Conservation (phyloP, 2,113 vertebrate genomes). For the Ceyx margarethae region DNA sequence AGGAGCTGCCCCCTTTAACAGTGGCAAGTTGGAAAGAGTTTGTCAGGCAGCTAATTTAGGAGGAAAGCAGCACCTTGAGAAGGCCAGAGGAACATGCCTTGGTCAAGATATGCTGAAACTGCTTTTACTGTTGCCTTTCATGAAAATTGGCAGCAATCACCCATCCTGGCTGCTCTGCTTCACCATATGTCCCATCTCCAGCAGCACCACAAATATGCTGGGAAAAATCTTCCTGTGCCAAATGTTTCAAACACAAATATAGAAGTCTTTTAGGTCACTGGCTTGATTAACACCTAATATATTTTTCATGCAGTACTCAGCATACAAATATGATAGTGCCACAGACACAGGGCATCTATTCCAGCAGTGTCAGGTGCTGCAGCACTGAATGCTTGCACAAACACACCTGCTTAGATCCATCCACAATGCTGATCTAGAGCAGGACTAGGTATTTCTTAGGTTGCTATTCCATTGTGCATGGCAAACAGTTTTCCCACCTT, state of each 20-base stretch:
- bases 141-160: background rate
- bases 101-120: background rate
- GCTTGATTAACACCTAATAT: background rate
- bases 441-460: background rate
- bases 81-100: background rate
- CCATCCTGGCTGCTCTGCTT: conserved; percentile 8
- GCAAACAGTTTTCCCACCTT: background rate
- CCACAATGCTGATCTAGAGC: background rate
- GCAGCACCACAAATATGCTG: background rate
- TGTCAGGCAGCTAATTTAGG: background rate
- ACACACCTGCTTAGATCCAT: background rate
- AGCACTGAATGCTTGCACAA: background rate
- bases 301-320: background rate
- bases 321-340: background rate
- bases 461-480: background rate
- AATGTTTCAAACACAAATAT: conserved; percentile 29
- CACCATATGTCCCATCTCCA: conserved; percentile 6
- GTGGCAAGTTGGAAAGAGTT: background rate
- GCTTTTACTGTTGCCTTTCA: background rate
- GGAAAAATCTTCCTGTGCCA: conserved; percentile 12
- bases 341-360: background rate
- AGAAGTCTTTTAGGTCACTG: background rate
- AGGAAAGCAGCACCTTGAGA: background rate
- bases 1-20: background rate
- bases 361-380: background rate